phyloP scores from a whole-genome alignment of 2,113 vertebrate genomes.

The Neodontobutis hainanensis region DNA sequence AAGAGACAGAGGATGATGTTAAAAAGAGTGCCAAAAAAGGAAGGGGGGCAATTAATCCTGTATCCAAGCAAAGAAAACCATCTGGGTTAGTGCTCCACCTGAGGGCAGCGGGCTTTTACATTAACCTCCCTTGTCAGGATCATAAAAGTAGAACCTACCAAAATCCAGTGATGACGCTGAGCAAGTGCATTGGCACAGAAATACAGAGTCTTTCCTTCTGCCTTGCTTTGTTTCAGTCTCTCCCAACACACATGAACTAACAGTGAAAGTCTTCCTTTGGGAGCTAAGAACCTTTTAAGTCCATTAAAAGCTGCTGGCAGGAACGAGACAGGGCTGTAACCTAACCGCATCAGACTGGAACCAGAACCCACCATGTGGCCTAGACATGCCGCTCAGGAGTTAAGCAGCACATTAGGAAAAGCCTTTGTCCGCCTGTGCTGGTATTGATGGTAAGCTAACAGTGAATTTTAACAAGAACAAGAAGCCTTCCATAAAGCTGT shows the following conservation, averaged over 20 bases:
- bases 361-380: constrained; percentile 57
- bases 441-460: constrained; percentile 40
- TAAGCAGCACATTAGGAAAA: constrained; percentile 59
- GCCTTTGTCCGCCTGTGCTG: constrained; percentile 52
- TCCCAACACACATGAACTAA: constrained; percentile 42
- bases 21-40: constrained; percentile 32
- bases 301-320: constrained; percentile 68
- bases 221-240: constrained; percentile 12
- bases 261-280: constrained; percentile 52
- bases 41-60: constrained; percentile 55
- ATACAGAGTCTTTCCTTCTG: constrained; percentile 21
- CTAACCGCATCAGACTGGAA: constrained; percentile 66
- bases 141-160: constrained; percentile 69
- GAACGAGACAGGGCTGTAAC: constrained; percentile 61
- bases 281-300: constrained; percentile 69
- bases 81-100: constrained; percentile 70
- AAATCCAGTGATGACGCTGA: constrained; percentile 54
- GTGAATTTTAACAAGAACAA: constrained; percentile 36
- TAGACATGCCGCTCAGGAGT: constrained; percentile 52
- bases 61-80: constrained; percentile 61
- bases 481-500: constrained; percentile 29
- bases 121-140: constrained; percentile 72
- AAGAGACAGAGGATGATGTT: constrained; percentile 27
- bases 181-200: constrained; percentile 62
- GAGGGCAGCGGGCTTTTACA: constrained; percentile 65